Evolutionary conservation across 2,797 vertebrate genomes (phyloP), one percentile per base, ranked within the genome.

Genomic region (Gallinago nigripennis): DNA sequence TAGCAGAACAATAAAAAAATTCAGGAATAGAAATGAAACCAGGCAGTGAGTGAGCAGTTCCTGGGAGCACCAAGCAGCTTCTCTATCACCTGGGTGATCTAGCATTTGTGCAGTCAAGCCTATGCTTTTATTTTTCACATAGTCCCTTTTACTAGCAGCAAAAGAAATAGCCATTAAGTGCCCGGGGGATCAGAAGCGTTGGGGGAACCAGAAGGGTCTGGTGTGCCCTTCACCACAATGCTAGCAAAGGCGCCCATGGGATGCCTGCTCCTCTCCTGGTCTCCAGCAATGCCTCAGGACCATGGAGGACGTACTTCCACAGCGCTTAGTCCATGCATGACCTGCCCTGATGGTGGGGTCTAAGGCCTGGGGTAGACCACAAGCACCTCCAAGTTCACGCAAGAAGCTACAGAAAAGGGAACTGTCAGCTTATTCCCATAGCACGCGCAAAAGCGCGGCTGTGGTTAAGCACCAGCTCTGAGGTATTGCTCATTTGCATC

Each of bases 401-500:
- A 9, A 70, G 63, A 24, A 39, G 35, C n/a, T 31, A 41, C 82
- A 84, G 66, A 28, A 84, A 58, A 31, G 76, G n/a, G 73, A 92
- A 35, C 30, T 1, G 2, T 3, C 30, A 16, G 46, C 13, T 33
- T 12, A 72, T n/a, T 77, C 65, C 48, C 82, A 48, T 63, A 88
- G 82, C 51, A 30, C 43, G 64, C 0, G 16, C 80, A 82, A 77
- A n/a, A 27, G 37, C 73, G 56, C 20, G 3, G 81, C 88, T 93
- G 95, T 57, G 94, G 84, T 86, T 75, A 78, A 68, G 79, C 88
- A 35, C 51, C 70, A 85, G 78, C 75, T 64, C 86, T 91, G 88
- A 90, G 92, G 92, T 84, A 81, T 81, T 56, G 86, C 91, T 93
- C 82, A 82, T 92, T 91, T 94, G 92, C 90, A 86, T 53, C 2